Percentiles rank a stretch among this genome's conserved stretches.
phyloP scores from a whole-genome alignment of 1,140 invertebrate species.

The Drosophila grimshawi region DNA sequence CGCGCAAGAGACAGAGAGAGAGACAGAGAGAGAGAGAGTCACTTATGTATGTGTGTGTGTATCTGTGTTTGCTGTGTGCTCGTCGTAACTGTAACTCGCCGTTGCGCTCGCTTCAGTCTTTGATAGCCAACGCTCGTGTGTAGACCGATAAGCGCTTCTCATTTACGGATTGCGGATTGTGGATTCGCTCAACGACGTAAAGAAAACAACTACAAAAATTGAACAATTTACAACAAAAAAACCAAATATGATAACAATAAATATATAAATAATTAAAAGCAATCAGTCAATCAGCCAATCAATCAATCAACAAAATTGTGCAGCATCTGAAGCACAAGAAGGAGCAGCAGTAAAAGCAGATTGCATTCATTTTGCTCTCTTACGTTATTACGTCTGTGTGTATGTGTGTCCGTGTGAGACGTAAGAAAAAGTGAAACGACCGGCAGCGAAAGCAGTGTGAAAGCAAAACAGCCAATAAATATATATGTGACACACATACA shows the following conservation, averaged over 20 bases:
- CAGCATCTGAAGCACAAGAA: constrained; percentile 61
- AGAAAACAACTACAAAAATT: constrained; percentile 12
- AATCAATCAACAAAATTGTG: constrained; percentile 46
- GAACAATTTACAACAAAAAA: constrained; percentile 32
- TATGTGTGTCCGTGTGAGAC: constrained; percentile 16
- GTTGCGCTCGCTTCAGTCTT: constrained; percentile 65
- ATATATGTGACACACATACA: constrained; percentile 9
- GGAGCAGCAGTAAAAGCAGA: constrained; percentile 56
- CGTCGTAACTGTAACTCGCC: constrained; percentile 72
- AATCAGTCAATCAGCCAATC: constrained; percentile 35
- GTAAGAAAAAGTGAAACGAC: constrained; percentile 74
- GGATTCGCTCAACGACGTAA: no score
- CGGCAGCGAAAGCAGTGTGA: constrained; percentile 77
- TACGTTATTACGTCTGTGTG: constrained; percentile 32
- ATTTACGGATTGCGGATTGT: constrained; percentile 22
- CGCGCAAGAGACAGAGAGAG: constrained; percentile 6
- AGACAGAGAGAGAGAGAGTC: constrained; percentile 35
- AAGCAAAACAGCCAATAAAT: constrained; percentile 59
- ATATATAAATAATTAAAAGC: constrained; percentile 1
- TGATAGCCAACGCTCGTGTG: constrained; percentile 80
- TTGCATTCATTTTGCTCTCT: constrained; percentile 72
- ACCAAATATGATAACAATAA: neutral
- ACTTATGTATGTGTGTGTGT: constrained; percentile 23
- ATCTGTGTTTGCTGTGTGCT: constrained; percentile 44
- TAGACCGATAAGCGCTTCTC: constrained; percentile 76